Percentiles rank a stretch among this genome's conserved stretches.
Evolutionary conservation across 2,888 invertebrate genomes (phyloP).

Genomic region (Dermolepida albohirtum): DNA sequence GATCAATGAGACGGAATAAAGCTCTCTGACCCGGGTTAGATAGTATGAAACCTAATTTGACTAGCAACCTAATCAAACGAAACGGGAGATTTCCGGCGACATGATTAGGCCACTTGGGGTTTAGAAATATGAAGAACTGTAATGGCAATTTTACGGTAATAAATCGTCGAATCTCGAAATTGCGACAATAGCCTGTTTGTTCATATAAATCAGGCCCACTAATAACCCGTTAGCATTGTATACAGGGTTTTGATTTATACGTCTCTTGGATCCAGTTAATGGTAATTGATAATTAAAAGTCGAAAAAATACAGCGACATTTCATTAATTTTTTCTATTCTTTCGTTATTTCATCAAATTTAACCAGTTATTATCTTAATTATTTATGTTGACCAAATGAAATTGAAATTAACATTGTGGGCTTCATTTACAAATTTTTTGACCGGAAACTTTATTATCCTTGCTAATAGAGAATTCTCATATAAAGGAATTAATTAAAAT

Average conservation of each 20-base stretch:
- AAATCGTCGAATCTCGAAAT: slow-evolving; percentile 30
- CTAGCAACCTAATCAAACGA: slow-evolving; percentile 49
- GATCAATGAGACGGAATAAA: slow-evolving; percentile 43
- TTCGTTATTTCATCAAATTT: too few species aligned
- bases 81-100: slow-evolving; percentile 48
- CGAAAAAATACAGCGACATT: too few species aligned
- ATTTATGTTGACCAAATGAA: too few species aligned
- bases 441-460: too few species aligned
- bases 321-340: too few species aligned
- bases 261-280: slow-evolving; percentile 2
- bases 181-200: slow-evolving; percentile 29
- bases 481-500: too few species aligned
- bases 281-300: too few species aligned
- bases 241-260: slow-evolving; percentile 12
- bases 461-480: too few species aligned
- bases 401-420: too few species aligned
- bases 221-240: slow-evolving; percentile 4
- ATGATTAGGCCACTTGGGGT: slow-evolving; percentile 52
- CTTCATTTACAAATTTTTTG: too few species aligned
- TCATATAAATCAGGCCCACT: slow-evolving; percentile 1
- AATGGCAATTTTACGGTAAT: slow-evolving; percentile 37
- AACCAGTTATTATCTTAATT: too few species aligned
- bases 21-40: slow-evolving; percentile 43
- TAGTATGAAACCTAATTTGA: slow-evolving; percentile 47
- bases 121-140: slow-evolving; percentile 42